A percentile compares a stretch with the other conserved stretches of the same genome.
These are phyloP conservation scores for Dicrurus megarhynchus DNA, from an alignment of 2,113 vertebrate species.

Conservation along the genomic window DNA sequence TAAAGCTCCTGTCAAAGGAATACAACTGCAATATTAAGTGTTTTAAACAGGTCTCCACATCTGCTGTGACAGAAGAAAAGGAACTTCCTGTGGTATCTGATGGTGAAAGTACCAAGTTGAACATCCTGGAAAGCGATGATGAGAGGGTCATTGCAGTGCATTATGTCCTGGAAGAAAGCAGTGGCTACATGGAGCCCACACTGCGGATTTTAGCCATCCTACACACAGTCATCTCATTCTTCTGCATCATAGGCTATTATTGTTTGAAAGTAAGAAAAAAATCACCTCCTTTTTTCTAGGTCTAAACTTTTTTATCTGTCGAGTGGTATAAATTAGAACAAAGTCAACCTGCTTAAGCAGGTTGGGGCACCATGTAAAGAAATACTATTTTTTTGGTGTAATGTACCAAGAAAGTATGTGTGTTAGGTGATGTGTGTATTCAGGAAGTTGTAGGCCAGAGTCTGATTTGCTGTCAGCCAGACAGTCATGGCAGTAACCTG, in stretches of 20 bases:
- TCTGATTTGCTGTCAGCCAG: background rate
- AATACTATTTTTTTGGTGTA: background rate
- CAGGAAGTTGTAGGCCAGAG: background rate
- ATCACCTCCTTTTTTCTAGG: background rate
- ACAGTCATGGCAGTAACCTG: background rate
- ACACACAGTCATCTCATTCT: slow-evolving; percentile 96
- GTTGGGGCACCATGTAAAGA: background rate
- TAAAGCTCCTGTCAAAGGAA: background rate
- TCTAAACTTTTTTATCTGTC: background rate
- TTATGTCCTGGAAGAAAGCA: slow-evolving; percentile 95
- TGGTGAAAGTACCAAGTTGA: slow-evolving; percentile 42
- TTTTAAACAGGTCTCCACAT: slow-evolving; percentile 87
- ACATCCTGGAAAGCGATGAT: slow-evolving; percentile 37
- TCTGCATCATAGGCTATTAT: slow-evolving; percentile 98
- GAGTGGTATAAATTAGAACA: background rate
- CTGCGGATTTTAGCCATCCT: slow-evolving; percentile 89
- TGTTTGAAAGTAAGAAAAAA: slow-evolving; percentile 84
- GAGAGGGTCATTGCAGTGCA: slow-evolving; percentile 79
- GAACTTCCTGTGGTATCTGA: slow-evolving; percentile 66
- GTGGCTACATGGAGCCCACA: slow-evolving; percentile 95
- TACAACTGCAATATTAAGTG: background rate
- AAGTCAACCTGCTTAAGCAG: background rate
- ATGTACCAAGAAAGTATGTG: background rate
- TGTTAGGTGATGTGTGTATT: background rate
- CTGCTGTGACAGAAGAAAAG: slow-evolving; percentile 85